Evolutionary conservation across 2,113 vertebrate genomes (phyloP), one percentile per base, ranked within the genome.

Genomic region (Paedocypris sp.): DNA sequence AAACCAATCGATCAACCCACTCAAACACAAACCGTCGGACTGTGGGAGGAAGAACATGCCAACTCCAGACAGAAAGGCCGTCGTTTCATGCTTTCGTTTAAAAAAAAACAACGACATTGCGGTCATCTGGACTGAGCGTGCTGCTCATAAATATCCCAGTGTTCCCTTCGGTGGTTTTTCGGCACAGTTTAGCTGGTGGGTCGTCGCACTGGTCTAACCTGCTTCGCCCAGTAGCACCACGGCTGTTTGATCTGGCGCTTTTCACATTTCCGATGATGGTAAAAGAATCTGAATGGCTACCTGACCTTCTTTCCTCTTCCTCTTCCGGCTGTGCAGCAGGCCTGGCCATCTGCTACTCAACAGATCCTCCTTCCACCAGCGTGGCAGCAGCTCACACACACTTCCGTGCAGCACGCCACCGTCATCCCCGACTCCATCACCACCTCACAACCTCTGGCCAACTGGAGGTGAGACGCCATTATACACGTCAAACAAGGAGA

Each of bases 301-400:
- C 56, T 67, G 16, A 46, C 10, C n/a, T 16, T 53, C 12, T 19
- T 11, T 35, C 54, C 32, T 36, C 7, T 4, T 25, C 48, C 13
- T 59, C 5, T 46, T 33, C 49, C 46, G 53, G 28, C 5, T 18
- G 7, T 60, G 20, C 82, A 98, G 93, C 95, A 96, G 90, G 88
- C 92, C 25, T 99, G 95, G 95, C 91, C 95, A 39, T 90, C 90
- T 5, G 93, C 91, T 59, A 90, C 94, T 52, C 95, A 99, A 79
- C 94, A 97, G 84, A 98, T 98, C 76, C 84, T 99, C 32, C 89
- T 99, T 42, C 95, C 95, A 66, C 90, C 92, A 0, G 89, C 94
- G 2, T 99, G 95, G 95, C 95, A 98, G 83, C 95, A 99, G 82
- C 85, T 99, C 73, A 93, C 93, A 53, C 95, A 98, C 80, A 90